Evolutionary conservation across 92 coral and sea anemone species (phyloP).

Genomic region (Micromussa lordhowensis): DNA sequence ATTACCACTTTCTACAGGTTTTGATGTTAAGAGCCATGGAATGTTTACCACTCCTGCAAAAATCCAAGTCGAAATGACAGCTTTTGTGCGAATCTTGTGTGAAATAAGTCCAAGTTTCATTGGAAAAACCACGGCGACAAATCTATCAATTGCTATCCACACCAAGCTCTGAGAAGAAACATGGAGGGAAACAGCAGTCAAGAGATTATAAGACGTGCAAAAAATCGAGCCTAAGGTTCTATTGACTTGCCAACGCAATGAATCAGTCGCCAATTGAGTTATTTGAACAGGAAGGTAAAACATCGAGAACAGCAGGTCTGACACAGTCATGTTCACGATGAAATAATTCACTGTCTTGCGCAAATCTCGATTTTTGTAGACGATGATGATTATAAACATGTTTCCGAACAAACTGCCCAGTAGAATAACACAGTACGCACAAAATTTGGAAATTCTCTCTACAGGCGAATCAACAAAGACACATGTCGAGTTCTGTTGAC

Average conservation of each 20-base stretch:
- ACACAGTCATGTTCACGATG: slow-evolving; percentile 12
- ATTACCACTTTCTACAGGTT: not conserved
- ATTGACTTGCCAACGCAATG: not conserved
- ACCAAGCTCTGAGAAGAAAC: slow-evolving; percentile 10
- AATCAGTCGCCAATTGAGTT: not conserved
- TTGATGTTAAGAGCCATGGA: not conserved
- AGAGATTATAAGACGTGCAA: not conserved
- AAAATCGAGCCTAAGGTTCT: not conserved
- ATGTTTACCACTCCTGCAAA: not conserved
- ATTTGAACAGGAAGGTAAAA: not conserved
- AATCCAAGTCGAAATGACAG: slow-evolving; percentile 10
- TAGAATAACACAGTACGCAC: not conserved
- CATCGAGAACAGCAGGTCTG: not conserved
- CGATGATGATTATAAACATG: not conserved
- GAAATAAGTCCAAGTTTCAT: slow-evolving; percentile 20
- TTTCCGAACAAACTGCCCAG: not conserved
- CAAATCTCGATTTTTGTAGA: not conserved
- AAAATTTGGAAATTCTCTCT: not conserved
- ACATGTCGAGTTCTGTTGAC: not conserved
- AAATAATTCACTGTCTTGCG: not conserved
- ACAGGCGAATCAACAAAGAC: not conserved
- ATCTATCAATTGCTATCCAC: slow-evolving; percentile 32
- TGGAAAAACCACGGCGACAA: slow-evolving; percentile 4
- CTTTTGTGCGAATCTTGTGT: not conserved
- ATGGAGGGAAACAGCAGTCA: not conserved